Base-by-base conservation (phyloP, 2,797 vertebrate species). In the Chaenodraco wilsoni region DNA sequence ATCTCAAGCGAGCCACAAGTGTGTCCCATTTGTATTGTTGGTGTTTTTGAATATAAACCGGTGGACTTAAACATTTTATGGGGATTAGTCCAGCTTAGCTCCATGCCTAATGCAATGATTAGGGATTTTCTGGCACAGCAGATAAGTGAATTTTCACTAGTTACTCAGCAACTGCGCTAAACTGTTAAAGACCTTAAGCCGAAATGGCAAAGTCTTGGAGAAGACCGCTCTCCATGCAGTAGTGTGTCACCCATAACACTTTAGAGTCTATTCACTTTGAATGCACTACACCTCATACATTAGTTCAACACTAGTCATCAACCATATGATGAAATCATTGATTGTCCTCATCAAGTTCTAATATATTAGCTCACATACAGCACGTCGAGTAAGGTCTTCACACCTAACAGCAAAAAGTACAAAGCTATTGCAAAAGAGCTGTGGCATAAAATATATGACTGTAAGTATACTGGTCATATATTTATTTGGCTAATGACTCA, bases 131-230 rank as follows among this genome's bases (percentile, higher is more conserved):
- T 95, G 93, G 83, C 80, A 76, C 71, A 48, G 83, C 72, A 90
- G 94, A 95, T 94, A 94, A 94, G 91, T 93, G 84, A 91, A 91
- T 93, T 89, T 86, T 93, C 90, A 86, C 87, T 81, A 86, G 92
- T 91, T 89, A 88, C 81, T 85, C 84, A 83, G 86, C 78, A 72
- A 85, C 82, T 74, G 76, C 13, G 57, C 79, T 89, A 83, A 83
- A 82, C 78, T 79, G 79, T 88, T 87, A 81, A 85, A 83, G 83
- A 81, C 83, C 51, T 83, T 71, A 76, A 84, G 74, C 74, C 33
- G 33, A 88, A 92, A 92, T 87, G 81, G 78, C 76, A 78, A 80
- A 79, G 55, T 74, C 58, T 82, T 75, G 62, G 76, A 78, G 73
- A 59, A 75, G 78, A 55, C 61, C 4, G 52, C 71, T 62, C 73